These are phyloP conservation scores for Blastobasis lacticolella DNA, from an alignment of 2,888 invertebrate genomes.

Conservation along the genomic window DNA sequence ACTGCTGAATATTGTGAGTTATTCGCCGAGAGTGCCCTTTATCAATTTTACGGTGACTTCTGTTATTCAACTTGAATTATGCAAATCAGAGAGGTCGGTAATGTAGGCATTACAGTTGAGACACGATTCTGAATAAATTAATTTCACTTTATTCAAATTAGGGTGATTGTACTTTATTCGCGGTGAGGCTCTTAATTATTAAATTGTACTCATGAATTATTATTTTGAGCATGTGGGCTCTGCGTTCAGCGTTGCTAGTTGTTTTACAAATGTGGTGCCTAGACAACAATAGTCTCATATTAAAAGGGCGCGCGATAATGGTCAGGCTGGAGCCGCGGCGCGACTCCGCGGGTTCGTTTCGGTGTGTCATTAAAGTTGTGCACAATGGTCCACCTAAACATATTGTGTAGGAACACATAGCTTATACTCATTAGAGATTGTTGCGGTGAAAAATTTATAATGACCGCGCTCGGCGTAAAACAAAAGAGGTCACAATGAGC, in stretches of 20 bases:
- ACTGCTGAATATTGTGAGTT: conserved; percentile 33
- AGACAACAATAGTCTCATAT: too few relatives aligned
- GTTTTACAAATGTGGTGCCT: too few relatives aligned
- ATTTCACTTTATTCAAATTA: too few relatives aligned
- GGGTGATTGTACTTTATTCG: too few relatives aligned
- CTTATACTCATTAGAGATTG: conserved; percentile 54
- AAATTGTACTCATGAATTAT: too few relatives aligned
- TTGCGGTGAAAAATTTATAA: conserved; percentile 53
- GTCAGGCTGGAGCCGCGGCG: too few relatives aligned
- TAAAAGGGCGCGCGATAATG: too few relatives aligned
- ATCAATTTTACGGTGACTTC: conserved; percentile 23
- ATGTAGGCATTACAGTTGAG: not conserved
- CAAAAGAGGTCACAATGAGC: conserved; percentile 54
- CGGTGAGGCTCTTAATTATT: too few relatives aligned
- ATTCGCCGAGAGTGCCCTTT: conserved; percentile 32
- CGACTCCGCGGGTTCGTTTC: conserved; percentile 7
- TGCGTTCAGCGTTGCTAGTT: too few relatives aligned
- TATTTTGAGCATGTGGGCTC: too few relatives aligned
- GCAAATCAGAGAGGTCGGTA: not conserved
- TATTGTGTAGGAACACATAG: conserved; percentile 24
- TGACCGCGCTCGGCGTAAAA: conserved; percentile 39
- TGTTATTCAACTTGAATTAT: conserved; percentile 9
- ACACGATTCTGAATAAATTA: too few relatives aligned
- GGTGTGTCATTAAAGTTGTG: conserved; percentile 23
- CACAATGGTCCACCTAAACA: conserved; percentile 15